A percentile compares a stretch with the other conserved stretches of the same genome.
These are phyloP conservation scores for Belgica antarctica DNA, from an alignment of 2,888 invertebrate genomes.

Conservation along the genomic window DNA sequence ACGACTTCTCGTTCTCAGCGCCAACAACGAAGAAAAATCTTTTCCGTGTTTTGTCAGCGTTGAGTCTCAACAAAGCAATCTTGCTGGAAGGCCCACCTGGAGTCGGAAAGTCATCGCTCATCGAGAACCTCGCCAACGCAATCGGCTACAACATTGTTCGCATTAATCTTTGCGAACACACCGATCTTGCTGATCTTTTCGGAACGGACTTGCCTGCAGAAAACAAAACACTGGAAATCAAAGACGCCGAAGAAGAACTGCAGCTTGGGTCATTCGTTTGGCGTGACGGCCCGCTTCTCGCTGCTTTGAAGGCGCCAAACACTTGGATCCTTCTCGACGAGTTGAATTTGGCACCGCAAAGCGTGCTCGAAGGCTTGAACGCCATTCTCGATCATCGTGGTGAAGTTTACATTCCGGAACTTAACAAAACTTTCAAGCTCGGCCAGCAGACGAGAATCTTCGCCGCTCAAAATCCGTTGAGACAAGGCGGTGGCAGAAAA, in stretches of 20 bases:
- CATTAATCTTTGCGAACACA: constrained; percentile 98
- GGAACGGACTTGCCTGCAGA: constrained; percentile 96
- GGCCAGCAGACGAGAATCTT: constrained; percentile 80
- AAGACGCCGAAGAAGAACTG: constrained; percentile 40
- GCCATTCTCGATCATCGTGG: constrained; percentile 97
- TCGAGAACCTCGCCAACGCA: constrained; percentile 81
- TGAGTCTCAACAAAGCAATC: constrained; percentile 89
- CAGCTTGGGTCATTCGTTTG: constrained; percentile 86
- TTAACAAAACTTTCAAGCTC: constrained; percentile 80
- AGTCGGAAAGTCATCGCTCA: constrained; percentile 95
- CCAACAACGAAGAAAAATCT: constrained; percentile 80
- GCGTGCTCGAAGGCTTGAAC: constrained; percentile 96
- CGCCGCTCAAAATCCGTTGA: constrained; percentile 95
- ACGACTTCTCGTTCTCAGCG: constrained; percentile 69
- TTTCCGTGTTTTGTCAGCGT: constrained; percentile 77
- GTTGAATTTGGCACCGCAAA: constrained; percentile 96
- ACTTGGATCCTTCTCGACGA: constrained; percentile 98
- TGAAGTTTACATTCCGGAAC: constrained; percentile 92
- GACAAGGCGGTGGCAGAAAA: constrained; percentile 93
- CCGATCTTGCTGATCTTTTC: constrained; percentile 96
- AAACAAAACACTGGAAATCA: constrained; percentile 58
- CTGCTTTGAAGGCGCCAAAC: constrained; percentile 80
- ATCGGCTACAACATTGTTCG: constrained; percentile 82
- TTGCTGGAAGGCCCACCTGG: constrained; percentile 97
- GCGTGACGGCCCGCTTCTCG: constrained; percentile 93